Conservation (phyloP, 2,888 invertebrate genomes). For the Cyaniris semiargus region DNA sequence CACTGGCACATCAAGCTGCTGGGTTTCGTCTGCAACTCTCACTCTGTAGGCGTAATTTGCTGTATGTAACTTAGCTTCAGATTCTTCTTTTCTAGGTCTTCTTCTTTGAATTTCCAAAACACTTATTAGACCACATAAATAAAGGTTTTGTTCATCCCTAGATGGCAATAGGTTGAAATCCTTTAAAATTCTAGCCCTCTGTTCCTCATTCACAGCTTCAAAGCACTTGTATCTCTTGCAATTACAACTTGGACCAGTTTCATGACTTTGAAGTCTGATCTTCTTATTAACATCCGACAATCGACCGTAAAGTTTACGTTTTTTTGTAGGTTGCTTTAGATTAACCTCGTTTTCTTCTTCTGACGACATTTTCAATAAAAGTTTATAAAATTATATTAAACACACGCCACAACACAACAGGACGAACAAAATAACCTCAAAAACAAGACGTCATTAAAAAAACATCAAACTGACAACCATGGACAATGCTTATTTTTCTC, state of each 20-base stretch:
- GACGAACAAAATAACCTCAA: too few species aligned
- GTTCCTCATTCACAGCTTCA: constrained; percentile 21
- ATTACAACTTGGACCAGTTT: constrained; percentile 24
- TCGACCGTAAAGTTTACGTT: constrained; percentile 33
- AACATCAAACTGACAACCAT: too few species aligned
- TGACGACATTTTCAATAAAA: too few species aligned
- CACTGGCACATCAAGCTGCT: constrained; percentile 32
- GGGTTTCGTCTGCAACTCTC: constrained; percentile 34
- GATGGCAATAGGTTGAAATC: constrained; percentile 35
- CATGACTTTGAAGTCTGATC: constrained; percentile 30
- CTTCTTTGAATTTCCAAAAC: constrained; percentile 38
- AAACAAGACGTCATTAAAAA: too few species aligned
- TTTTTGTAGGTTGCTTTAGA: too few species aligned
- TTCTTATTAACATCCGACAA: constrained; percentile 40
- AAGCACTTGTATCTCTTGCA: too few species aligned
- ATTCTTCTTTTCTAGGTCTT: constrained; percentile 36
- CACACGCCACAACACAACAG: too few species aligned
- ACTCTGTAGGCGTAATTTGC: constrained; percentile 36
- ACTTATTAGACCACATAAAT: constrained; percentile 34
- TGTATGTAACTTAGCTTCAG: constrained; percentile 34
- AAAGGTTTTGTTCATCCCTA: constrained; percentile 35
- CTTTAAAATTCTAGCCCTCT: constrained; percentile 36
- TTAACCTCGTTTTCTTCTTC: too few species aligned
- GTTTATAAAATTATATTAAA: too few species aligned
- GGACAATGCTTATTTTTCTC: too few species aligned